Base-by-base conservation (phyloP, 1,140 invertebrate species). In the Sycophila sp. region DNA sequence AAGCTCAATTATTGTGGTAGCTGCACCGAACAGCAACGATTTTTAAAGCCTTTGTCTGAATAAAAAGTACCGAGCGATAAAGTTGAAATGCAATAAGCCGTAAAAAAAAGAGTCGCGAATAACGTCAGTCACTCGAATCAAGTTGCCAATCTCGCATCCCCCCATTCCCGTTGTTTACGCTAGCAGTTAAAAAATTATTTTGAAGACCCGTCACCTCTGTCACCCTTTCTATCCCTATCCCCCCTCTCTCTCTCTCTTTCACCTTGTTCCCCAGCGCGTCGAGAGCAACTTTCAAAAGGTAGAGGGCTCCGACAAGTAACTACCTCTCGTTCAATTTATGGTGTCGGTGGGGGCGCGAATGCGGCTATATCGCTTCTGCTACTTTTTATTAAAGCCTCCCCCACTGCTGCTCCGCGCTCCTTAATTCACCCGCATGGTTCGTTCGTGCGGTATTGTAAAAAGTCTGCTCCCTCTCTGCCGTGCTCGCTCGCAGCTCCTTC, bases 241-340 rank as follows among this genome's bases (percentile, higher is more conserved):
- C 13, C 1, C 19, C 42, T 47, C n/a, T n/a, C n/a, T n/a, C n/a
- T n/a, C n/a, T n/a, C n/a, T n/a, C n/a, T n/a, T n/a, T n/a, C n/a
- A n/a, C n/a, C n/a, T n/a, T n/a, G n/a, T n/a, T n/a, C n/a, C n/a
- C 17, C 19, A 47, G 1, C 17, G 17, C 8, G 42, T n/a, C n/a
- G 13, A 47, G 0, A 47, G 42, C 2, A 22, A 47, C 42, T 47
- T 22, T 53, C 28, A 53, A 53, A 53, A 24, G 28, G 32, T 15
- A 34, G 34, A 40, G 22, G 28, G 2, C 34, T 19, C 19, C 38
- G 40, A 17, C 38, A 60, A 60, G 26, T 60, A 60, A 60, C 58
- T 45, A 30, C 38, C 26, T 30, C 58, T 36, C 15, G 58, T 45
- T 11, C 24, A 60, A 60, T 60, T 60, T 60, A 60, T 36, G 34